Evolutionary conservation across 2,797 vertebrate genomes (phyloP).

Genomic region (Pygocentrus nattereri): DNA sequence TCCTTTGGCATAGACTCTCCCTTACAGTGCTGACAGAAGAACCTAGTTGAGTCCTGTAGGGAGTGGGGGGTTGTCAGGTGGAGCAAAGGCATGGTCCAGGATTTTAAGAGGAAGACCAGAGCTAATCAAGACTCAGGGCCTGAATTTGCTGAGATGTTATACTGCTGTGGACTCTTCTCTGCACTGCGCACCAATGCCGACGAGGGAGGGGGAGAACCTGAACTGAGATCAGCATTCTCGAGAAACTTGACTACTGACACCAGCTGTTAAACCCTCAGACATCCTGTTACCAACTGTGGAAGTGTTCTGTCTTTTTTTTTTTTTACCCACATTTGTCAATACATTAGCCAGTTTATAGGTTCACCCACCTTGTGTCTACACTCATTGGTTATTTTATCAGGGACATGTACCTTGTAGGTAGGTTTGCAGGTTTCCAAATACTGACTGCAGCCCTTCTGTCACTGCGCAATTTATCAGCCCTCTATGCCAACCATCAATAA

Average conservation of each 20-base stretch:
- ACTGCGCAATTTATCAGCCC: too few species aligned
- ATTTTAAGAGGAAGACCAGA: not conserved
- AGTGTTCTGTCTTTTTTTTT: too few species aligned
- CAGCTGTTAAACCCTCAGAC: not conserved
- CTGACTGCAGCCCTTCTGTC: too few species aligned
- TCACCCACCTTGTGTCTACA: too few species aligned
- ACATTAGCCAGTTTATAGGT: too few species aligned
- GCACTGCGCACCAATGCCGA: not conserved
- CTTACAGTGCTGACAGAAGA: conserved; percentile 37
- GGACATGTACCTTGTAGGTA: too few species aligned
- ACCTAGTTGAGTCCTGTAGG: conserved; percentile 6
- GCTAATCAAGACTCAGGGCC: conserved; percentile 9
- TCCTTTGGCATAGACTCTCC: conserved; percentile 43
- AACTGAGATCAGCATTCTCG: not conserved
- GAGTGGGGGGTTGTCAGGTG: too few species aligned
- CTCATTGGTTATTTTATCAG: too few species aligned
- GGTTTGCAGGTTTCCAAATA: too few species aligned
- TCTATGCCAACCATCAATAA: too few species aligned
- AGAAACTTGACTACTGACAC: not conserved
- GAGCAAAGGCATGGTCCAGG: not conserved
- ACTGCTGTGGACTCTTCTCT: not conserved
- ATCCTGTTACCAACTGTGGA: not conserved
- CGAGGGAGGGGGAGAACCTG: not conserved
- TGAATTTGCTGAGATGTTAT: not conserved
- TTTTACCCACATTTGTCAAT: too few species aligned